These are phyloP conservation scores for Pagrus major DNA, from an alignment of 2,113 vertebrate genomes.

Conservation along the genomic window DNA sequence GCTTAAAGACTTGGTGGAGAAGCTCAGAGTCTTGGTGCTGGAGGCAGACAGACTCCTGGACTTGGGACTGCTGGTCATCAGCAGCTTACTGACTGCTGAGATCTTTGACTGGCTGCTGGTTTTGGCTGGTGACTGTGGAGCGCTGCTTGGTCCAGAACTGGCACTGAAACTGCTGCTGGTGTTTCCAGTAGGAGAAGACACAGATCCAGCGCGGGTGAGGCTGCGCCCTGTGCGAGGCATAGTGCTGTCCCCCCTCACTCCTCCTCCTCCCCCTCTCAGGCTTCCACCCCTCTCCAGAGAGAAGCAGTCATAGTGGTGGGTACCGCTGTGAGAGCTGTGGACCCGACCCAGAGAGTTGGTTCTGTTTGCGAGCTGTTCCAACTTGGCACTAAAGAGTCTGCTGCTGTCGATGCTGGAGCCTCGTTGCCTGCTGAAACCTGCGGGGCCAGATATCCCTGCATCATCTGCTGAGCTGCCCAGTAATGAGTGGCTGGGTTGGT, in stretches of 20 bases:
- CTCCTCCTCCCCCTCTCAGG: slow-evolving; percentile 82
- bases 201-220: slow-evolving; percentile 84
- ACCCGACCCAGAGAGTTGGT: slow-evolving; percentile 92
- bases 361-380: slow-evolving; percentile 93
- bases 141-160: slow-evolving; percentile 63
- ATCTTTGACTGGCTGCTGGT: slow-evolving; percentile 90
- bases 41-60: slow-evolving; percentile 91
- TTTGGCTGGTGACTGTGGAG: slow-evolving; percentile 89
- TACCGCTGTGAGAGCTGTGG: slow-evolving; percentile 60
- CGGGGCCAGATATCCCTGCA: slow-evolving; percentile 44
- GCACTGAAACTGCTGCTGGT: slow-evolving; percentile 31
- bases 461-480: slow-evolving; percentile 85
- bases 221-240: slow-evolving; percentile 92
- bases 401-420: slow-evolving; percentile 88
- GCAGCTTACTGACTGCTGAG: slow-evolving; percentile 95
- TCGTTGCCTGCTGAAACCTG: slow-evolving; percentile 79
- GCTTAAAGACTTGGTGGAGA: slow-evolving; percentile 96
- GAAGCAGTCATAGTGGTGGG: slow-evolving; percentile 91
- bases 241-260: slow-evolving; percentile 88
- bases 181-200: slow-evolving; percentile 81
- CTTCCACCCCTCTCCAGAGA: slow-evolving; percentile 94
- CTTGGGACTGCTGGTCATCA: slow-evolving; percentile 94
- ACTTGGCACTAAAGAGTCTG: slow-evolving; percentile 93
- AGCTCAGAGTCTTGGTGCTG: slow-evolving; percentile 95
- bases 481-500: slow-evolving; percentile 82